These are phyloP conservation scores for Chelon labrosus DNA, from an alignment of 2,797 vertebrate species.

Conservation along the genomic window DNA sequence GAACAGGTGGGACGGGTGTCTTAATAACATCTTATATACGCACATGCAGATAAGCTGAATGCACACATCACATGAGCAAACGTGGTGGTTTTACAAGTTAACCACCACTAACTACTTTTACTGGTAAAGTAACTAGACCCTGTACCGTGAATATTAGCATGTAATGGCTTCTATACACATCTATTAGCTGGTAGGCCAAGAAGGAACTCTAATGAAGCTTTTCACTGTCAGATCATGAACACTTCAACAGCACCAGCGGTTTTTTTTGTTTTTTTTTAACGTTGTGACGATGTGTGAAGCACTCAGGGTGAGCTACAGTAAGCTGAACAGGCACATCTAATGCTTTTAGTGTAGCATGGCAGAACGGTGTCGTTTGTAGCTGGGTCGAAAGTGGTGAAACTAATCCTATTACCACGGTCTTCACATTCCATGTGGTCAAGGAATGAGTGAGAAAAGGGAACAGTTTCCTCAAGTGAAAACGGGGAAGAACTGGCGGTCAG, in stretches of 20 bases:
- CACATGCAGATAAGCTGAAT: conserved; percentile 28
- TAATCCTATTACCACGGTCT: conserved; percentile 61
- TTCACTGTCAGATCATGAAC: neutral
- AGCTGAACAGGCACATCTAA: conserved; percentile 30
- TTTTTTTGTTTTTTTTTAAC: neutral
- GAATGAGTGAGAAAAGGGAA: conserved; percentile 34
- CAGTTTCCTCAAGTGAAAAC: conserved; percentile 30
- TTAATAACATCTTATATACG: conserved; percentile 13
- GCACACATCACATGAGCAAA: neutral
- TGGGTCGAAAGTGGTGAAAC: conserved; percentile 48
- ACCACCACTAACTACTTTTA: neutral
- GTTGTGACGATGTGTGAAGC: neutral
- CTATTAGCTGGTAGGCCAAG: neutral
- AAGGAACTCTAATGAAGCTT: neutral
- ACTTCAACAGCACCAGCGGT: neutral
- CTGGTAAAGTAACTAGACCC: neutral
- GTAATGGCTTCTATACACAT: neutral
- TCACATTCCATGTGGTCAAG: conserved; percentile 49
- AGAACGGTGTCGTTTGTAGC: conserved; percentile 40
- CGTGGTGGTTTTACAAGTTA: neutral
- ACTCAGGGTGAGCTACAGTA: conserved; percentile 15
- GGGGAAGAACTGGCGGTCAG: neutral
- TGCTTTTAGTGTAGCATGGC: conserved; percentile 26
- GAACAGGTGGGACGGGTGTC: conserved; percentile 6
- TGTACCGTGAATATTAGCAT: neutral